phyloP scores from a whole-genome alignment of 2,113 vertebrate species.

The Cromileptes altivelis region DNA sequence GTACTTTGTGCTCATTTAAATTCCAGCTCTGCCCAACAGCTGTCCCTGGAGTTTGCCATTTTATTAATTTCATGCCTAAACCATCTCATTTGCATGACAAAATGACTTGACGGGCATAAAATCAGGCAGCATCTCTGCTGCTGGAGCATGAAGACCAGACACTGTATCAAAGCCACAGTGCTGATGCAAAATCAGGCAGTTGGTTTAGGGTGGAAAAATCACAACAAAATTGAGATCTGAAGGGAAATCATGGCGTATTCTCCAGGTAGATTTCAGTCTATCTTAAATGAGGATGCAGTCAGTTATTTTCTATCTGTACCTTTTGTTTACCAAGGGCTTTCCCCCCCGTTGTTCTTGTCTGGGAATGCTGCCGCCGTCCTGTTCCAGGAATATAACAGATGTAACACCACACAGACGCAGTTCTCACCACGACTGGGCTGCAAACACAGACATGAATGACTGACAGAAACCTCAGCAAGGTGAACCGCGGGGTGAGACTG shows the following conservation, averaged over 20 bases:
- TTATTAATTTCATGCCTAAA: constrained; percentile 52
- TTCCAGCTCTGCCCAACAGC: constrained; percentile 23
- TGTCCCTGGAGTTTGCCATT: constrained; percentile 17
- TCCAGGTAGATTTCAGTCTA: not conserved
- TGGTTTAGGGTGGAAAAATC: not conserved
- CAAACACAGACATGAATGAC: not conserved
- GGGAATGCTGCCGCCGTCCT: constrained; percentile 5
- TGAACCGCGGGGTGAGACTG: constrained; percentile 50
- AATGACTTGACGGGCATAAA: constrained; percentile 50
- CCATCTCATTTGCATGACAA: constrained; percentile 58
- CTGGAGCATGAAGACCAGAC: constrained; percentile 15
- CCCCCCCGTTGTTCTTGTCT: not conserved
- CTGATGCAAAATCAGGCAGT: constrained; percentile 2
- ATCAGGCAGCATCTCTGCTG: constrained; percentile 23
- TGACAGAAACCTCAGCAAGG: constrained; percentile 44
- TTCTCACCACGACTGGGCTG: constrained; percentile 24
- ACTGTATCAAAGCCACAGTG: constrained; percentile 4
- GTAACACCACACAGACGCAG: constrained; percentile 32
- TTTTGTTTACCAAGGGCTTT: not conserved
- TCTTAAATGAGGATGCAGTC: not conserved
- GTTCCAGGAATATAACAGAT: constrained; percentile 40
- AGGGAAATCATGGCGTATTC: not conserved
- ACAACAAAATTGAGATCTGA: not conserved
- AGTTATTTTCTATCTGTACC: not conserved
- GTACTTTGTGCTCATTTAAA: not conserved